Conservation (phyloP, 2,113 vertebrate genomes). For the Ciconia maguari region DNA sequence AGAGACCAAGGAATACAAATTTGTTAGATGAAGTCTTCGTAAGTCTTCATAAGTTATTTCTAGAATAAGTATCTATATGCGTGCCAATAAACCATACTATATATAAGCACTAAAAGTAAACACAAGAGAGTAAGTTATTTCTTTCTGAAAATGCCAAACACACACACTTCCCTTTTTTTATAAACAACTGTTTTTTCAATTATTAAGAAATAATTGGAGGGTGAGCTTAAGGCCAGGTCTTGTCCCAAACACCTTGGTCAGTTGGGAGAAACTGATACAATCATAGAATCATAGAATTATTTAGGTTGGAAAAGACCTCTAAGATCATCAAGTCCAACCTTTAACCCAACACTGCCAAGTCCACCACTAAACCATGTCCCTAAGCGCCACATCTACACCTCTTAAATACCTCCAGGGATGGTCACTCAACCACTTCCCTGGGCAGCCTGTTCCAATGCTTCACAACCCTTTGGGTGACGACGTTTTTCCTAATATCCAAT, state of each 20-base stretch:
- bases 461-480: too few species aligned
- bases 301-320: too few species aligned
- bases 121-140: neutral
- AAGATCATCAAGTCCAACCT: too few species aligned
- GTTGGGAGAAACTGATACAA: neutral
- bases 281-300: too few species aligned
- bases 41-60: neutral
- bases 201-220: neutral
- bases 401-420: too few species aligned
- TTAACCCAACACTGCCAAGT: too few species aligned
- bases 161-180: accelerated
- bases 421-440: too few species aligned
- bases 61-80: neutral
- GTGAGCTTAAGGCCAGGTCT: neutral
- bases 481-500: too few species aligned
- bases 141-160: neutral
- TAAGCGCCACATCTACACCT: too few species aligned
- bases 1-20: neutral
- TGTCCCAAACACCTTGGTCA: neutral
- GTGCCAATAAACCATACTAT: accelerated
- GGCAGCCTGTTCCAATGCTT: too few species aligned
- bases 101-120: neutral
- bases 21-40: neutral
- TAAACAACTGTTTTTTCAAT: neutral
- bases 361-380: too few species aligned